Evolutionary conservation across 2,888 invertebrate genomes (phyloP).

Genomic region (Sturmia bella): DNA sequence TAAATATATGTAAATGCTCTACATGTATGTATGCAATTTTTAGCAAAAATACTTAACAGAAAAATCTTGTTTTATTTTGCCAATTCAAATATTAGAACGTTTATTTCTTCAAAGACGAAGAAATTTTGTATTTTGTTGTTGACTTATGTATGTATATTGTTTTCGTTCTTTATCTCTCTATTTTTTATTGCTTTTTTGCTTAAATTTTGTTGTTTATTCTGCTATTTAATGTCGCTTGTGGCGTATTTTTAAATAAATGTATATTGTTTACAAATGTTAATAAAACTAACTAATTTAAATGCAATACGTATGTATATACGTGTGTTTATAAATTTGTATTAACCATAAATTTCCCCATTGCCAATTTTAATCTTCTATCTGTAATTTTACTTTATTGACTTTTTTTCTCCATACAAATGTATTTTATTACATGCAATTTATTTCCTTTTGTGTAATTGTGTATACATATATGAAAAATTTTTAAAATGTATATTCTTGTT

Average conservation of each 20-base stretch:
- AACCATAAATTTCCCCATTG: slow-evolving; percentile 37
- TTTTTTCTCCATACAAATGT: slow-evolving; percentile 1
- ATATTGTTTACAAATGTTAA: slow-evolving; percentile 11
- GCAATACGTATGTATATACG: slow-evolving; percentile 7
- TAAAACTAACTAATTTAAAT: slow-evolving; percentile 20
- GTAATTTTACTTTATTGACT: slow-evolving; percentile 25
- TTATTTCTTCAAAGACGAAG: not conserved
- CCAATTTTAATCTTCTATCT: slow-evolving; percentile 50
- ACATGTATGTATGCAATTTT: not conserved
- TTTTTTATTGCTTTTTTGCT: slow-evolving; percentile 33
- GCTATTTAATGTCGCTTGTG: slow-evolving; percentile 26
- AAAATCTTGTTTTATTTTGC: not conserved
- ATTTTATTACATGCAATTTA: slow-evolving; percentile 5
- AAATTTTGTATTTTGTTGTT: slow-evolving; percentile 30
- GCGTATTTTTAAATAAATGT: slow-evolving; percentile 25
- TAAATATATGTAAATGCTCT: not conserved
- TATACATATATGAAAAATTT: slow-evolving; percentile 3
- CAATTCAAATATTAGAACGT: not conserved
- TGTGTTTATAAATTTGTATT: slow-evolving; percentile 13
- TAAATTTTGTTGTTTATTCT: slow-evolving; percentile 34
- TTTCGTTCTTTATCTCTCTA: slow-evolving; percentile 39
- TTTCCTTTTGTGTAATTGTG: slow-evolving; percentile 12
- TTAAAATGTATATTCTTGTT: slow-evolving; percentile 14
- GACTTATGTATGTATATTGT: slow-evolving; percentile 31
- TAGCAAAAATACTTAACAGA: slow-evolving; percentile 15